Conservation (phyloP, 2,797 vertebrate genomes). For the Odontamblyopus rebecca region DNA sequence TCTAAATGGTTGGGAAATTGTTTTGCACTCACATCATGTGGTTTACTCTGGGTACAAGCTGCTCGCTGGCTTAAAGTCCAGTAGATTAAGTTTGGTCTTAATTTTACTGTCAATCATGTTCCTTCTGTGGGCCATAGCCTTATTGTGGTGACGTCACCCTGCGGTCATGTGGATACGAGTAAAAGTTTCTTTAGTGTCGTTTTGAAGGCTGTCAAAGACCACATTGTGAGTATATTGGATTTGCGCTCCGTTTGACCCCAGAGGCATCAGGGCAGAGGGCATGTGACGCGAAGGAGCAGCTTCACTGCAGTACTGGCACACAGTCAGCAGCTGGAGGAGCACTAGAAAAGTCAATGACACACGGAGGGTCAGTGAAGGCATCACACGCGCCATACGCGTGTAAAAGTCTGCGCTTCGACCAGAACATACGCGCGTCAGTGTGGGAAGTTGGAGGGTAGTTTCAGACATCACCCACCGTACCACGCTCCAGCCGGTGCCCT, state of each 20-base stretch:
- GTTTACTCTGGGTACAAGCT: too few relatives aligned
- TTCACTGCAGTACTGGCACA: constrained; percentile 65
- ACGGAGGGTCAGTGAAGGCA: constrained; percentile 18
- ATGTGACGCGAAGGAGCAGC: constrained; percentile 56
- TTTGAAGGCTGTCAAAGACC: constrained; percentile 28
- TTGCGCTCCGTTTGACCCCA: constrained; percentile 4
- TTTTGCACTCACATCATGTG: background rate
- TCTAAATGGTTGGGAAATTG: background rate
- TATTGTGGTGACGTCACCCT: constrained; percentile 69
- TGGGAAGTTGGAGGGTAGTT: constrained; percentile 63
- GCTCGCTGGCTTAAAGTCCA: too few relatives aligned
- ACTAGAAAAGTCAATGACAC: constrained; percentile 41
- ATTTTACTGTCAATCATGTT: background rate
- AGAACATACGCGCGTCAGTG: constrained; percentile 1
- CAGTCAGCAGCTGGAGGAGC: constrained; percentile 32
- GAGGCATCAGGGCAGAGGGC: constrained; percentile 27
- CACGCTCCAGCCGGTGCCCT: constrained; percentile 9
- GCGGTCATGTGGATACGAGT: constrained; percentile 61
- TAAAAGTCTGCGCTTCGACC: background rate
- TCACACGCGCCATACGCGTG: constrained; percentile 29
- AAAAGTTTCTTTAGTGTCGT: constrained; percentile 45
- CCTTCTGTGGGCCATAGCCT: constrained; percentile 8
- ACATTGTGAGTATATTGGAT: background rate
- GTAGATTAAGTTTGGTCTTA: background rate
- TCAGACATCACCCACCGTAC: constrained; percentile 18